Percentiles rank a stretch among this genome's conserved stretches.
These are phyloP conservation scores for Peribatodes rhomboidaria DNA, from an alignment of 2,888 invertebrate species.

Conservation along the genomic window DNA sequence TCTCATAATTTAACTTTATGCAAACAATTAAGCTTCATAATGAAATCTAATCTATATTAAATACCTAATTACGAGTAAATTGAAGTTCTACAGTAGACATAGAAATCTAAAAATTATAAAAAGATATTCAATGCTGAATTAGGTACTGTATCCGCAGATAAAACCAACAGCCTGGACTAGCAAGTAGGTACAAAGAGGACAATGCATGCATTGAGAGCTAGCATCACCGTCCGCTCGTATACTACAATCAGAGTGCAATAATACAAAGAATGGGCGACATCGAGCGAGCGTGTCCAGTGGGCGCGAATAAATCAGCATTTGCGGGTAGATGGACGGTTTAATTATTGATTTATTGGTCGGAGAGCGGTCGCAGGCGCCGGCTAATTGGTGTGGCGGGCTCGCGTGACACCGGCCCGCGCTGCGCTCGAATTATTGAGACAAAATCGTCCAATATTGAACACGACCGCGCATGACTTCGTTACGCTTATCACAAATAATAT, in stretches of 20 bases:
- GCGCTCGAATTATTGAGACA: constrained; percentile 77
- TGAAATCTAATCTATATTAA: too few species aligned
- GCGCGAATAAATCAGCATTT: constrained; percentile 83
- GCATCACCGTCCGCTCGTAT: constrained; percentile 50
- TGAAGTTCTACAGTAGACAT: too few species aligned
- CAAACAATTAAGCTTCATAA: too few species aligned
- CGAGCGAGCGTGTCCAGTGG: constrained; percentile 73
- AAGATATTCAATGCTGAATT: background rate
- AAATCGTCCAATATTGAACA: constrained; percentile 77
- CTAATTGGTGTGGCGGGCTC: constrained; percentile 80
- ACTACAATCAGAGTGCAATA: constrained; percentile 61
- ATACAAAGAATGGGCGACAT: constrained; percentile 67
- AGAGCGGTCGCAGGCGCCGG: constrained; percentile 70
- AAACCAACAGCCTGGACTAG: background rate
- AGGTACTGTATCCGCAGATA: background rate
- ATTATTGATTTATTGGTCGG: constrained; percentile 84
- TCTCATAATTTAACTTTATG: too few species aligned
- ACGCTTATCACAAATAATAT: constrained; percentile 59
- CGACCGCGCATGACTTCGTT: constrained; percentile 74
- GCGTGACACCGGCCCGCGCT: constrained; percentile 74
- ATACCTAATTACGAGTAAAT: too few species aligned
- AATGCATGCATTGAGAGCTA: constrained; percentile 19
- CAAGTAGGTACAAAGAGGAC: constrained; percentile 5
- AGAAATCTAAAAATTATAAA: background rate
- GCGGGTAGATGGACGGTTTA: constrained; percentile 83